A percentile compares a stretch with the other conserved stretches of the same genome.
phyloP scores from a whole-genome alignment of 2,113 vertebrate species.

The Pomatorhinus ruficollis region DNA sequence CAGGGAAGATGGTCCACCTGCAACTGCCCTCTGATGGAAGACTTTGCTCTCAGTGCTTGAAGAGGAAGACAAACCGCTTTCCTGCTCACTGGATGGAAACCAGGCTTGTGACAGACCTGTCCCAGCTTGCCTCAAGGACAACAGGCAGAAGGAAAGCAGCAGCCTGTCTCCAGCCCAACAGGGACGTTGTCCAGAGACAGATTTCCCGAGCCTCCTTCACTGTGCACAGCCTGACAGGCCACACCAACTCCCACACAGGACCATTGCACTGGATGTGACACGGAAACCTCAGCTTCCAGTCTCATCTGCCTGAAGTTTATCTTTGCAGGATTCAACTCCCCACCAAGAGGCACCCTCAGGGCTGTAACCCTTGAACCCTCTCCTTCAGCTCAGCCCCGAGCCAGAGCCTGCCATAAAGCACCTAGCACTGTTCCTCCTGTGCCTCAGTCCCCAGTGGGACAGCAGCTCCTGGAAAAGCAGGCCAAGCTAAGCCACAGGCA shows the following conservation, averaged over 20 bases:
- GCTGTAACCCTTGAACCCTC: background rate
- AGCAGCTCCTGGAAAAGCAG: background rate
- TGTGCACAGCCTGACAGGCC: background rate
- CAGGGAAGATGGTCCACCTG: background rate
- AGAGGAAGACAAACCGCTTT: background rate
- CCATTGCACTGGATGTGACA: accelerated
- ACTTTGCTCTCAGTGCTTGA: background rate
- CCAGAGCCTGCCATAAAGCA: background rate
- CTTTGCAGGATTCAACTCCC: background rate
- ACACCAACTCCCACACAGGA: accelerated
- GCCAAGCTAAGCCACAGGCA: accelerated
- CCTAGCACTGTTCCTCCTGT: accelerated
- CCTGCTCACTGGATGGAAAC: background rate
- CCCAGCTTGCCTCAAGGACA: background rate
- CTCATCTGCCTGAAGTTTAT: background rate
- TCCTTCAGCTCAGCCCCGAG: background rate
- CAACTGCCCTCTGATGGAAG: background rate
- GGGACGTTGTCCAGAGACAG: background rate
- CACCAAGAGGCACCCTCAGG: background rate
- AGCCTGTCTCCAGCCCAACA: accelerated
- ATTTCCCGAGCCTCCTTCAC: background rate
- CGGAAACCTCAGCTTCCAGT: background rate
- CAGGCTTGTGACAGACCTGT: background rate
- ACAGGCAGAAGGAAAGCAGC: background rate
- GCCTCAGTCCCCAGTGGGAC: accelerated